phyloP scores from a whole-genome alignment of 2,888 invertebrate species.

The Drosophila neotestacea region DNA sequence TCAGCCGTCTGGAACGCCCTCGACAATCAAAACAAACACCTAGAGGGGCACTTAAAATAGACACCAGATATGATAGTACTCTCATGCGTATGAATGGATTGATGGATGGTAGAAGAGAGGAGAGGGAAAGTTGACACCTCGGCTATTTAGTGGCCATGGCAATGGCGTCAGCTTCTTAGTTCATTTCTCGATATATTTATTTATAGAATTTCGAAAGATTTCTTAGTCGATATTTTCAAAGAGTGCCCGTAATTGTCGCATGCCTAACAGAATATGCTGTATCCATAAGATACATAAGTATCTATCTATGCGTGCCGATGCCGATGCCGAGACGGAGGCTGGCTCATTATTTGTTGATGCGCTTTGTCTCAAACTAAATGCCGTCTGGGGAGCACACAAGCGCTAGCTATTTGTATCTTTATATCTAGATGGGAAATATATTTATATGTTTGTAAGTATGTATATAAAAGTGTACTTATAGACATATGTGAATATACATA shows the following conservation, averaged over 20 bases:
- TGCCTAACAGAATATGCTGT: conserved; percentile 20
- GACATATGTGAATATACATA: neutral
- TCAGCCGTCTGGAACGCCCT: conserved; percentile 48
- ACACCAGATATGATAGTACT: conserved; percentile 38
- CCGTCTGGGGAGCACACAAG: conserved; percentile 53
- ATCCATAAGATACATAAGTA: conserved; percentile 56
- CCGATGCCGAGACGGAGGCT: conserved; percentile 10
- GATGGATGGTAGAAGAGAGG: neutral
- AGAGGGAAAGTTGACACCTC: conserved; percentile 50
- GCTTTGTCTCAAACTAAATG: conserved; percentile 56
- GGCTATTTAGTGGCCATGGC: conserved; percentile 63
- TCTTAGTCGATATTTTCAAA: conserved; percentile 22
- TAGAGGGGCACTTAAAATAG: conserved; percentile 46
- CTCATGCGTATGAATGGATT: neutral
- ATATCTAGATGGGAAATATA: conserved; percentile 38
- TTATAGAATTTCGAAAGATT: conserved; percentile 16
- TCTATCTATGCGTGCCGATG: neutral
- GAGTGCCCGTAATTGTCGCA: conserved; percentile 50
- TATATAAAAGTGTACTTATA: conserved; percentile 2
- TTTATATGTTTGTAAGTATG: no score
- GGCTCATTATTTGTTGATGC: conserved; percentile 59
- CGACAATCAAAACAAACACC: conserved; percentile 44
- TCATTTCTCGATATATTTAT: neutral
- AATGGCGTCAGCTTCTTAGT: conserved; percentile 36
- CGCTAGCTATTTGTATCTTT: conserved; percentile 40